Evolutionary conservation across 2,797 vertebrate genomes (phyloP).

Genomic region (Austrolebias charrua): DNA sequence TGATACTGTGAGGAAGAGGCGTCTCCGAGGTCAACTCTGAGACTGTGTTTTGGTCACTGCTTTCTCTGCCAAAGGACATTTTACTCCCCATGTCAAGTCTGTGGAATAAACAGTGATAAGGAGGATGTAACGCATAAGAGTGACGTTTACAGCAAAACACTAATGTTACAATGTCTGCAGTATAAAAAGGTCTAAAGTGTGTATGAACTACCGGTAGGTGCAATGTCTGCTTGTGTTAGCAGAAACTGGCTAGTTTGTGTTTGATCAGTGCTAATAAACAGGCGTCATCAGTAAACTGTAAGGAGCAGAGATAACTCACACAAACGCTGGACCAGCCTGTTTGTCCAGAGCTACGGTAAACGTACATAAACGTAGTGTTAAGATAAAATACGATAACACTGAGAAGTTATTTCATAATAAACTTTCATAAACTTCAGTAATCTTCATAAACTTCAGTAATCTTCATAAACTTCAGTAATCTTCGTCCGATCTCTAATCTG

Average conservation of each 20-base stretch:
- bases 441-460: too few relatives aligned
- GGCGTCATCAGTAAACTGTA: too few relatives aligned
- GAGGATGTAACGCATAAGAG: constrained; percentile 24
- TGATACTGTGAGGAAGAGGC: constrained; percentile 45
- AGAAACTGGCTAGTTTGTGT: neutral
- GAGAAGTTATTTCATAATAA: too few relatives aligned
- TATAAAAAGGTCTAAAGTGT: neutral
- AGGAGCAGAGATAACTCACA: too few relatives aligned
- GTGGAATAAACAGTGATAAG: constrained; percentile 54
- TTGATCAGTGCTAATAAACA: neutral
- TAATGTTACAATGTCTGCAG: neutral
- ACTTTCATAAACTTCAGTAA: too few relatives aligned
- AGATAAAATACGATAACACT: neutral
- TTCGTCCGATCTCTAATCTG: too few relatives aligned
- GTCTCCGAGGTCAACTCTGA: constrained; percentile 62
- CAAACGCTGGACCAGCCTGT: too few relatives aligned
- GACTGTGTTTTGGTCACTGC: constrained; percentile 60
- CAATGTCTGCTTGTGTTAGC: neutral
- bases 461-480: too few relatives aligned
- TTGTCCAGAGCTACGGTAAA: too few relatives aligned
- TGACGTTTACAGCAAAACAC: neutral
- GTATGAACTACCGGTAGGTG: neutral
- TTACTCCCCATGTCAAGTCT: constrained; percentile 74
- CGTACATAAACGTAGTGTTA: neutral
- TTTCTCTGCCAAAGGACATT: constrained; percentile 69